Evolutionary conservation across 2,113 vertebrate species (phyloP).

Genomic region (Caracal caracal): DNA sequence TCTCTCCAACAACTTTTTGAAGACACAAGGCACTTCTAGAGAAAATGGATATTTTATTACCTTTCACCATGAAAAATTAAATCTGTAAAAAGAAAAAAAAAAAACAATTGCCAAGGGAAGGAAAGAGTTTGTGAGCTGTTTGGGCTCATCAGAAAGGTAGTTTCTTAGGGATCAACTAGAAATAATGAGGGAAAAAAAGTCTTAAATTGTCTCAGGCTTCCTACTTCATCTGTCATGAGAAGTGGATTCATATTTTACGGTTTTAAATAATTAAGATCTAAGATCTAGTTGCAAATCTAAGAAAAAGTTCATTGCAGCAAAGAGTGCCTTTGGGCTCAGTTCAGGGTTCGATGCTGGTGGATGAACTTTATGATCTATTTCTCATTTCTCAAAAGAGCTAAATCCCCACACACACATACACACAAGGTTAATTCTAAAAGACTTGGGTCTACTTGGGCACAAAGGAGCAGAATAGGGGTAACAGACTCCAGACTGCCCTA

Average conservation of each 20-base stretch:
- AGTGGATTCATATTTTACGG: slow-evolving; percentile 62
- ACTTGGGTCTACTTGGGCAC: slow-evolving; percentile 74
- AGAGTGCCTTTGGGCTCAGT: slow-evolving; percentile 59
- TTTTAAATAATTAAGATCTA: slow-evolving; percentile 72
- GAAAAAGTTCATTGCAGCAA: slow-evolving; percentile 76
- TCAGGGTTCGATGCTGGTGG: slow-evolving; percentile 57
- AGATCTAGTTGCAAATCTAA: slow-evolving; percentile 67
- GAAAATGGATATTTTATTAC: slow-evolving; percentile 76
- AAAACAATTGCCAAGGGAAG: slow-evolving; percentile 68
- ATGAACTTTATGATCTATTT: slow-evolving; percentile 68
- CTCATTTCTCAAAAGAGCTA: slow-evolving; percentile 63
- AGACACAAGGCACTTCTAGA: slow-evolving; percentile 87
- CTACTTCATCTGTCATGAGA: slow-evolving; percentile 64
- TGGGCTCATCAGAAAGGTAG: slow-evolving; percentile 80
- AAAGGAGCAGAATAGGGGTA: slow-evolving; percentile 63
- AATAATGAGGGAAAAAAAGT: slow-evolving; percentile 60
- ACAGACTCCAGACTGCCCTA: slow-evolving; percentile 70
- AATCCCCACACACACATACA: not conserved
- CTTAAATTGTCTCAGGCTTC: slow-evolving; percentile 72
- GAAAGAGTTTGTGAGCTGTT: slow-evolving; percentile 69
- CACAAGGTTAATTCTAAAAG: slow-evolving; percentile 81
- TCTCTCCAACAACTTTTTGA: slow-evolving; percentile 82
- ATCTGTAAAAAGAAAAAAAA: slow-evolving; percentile 65
- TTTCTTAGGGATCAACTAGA: slow-evolving; percentile 80
- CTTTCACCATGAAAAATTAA: slow-evolving; percentile 76